These are phyloP conservation scores for Biston betularia DNA, from an alignment of 2,888 invertebrate genomes.

Conservation along the genomic window DNA sequence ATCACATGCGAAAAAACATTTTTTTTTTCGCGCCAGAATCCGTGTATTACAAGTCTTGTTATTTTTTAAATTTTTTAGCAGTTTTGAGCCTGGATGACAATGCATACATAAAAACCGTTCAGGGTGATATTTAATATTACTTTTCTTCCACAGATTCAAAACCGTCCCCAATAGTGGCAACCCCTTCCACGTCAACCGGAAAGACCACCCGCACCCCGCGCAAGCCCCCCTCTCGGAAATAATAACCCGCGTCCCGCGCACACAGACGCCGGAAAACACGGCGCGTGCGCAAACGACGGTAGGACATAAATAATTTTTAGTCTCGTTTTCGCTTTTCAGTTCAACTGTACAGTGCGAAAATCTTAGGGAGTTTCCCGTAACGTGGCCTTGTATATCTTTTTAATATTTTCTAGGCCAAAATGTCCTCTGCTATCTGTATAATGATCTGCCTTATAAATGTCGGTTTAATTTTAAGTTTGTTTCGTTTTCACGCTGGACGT, in stretches of 20 bases:
- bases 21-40: no score
- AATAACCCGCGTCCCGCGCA: slow-evolving; percentile 68
- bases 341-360: not conserved
- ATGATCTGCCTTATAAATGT: no score
- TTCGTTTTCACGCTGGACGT: no score
- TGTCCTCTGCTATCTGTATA: no score
- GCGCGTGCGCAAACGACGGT: not conserved
- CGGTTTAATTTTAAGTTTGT: no score
- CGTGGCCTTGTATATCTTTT: not conserved
- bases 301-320: not conserved
- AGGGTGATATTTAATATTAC: no score
- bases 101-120: no score
- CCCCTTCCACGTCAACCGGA: slow-evolving; percentile 80
- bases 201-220: slow-evolving; percentile 79
- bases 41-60: no score
- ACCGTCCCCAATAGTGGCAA: slow-evolving; percentile 70
- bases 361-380: no score
- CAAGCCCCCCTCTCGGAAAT: slow-evolving; percentile 79
- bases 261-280: not conserved
- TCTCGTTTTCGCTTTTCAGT: not conserved
- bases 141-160: slow-evolving; percentile 62
- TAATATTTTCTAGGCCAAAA: not conserved
- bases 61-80: no score
- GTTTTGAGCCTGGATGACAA: no score
- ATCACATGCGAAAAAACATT: no score